Conservation (phyloP, 2,888 invertebrate genomes). For the Sipha maydis region DNA sequence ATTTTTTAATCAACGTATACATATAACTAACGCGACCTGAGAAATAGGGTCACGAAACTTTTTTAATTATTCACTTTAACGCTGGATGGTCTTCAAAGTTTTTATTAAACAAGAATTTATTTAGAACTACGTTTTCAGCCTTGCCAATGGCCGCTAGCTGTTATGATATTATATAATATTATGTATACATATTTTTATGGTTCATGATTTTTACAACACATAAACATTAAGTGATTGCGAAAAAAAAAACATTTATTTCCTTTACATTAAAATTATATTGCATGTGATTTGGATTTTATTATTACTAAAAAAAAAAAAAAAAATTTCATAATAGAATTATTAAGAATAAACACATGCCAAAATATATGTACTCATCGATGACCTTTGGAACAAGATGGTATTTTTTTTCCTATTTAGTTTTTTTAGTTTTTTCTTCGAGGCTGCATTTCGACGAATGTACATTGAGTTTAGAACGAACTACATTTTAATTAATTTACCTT, state of each 20-base stretch:
- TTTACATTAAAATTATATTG: background rate
- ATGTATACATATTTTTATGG: background rate
- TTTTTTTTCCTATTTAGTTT: no score
- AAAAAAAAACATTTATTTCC: background rate
- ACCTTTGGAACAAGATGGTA: no score
- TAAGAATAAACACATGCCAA: background rate
- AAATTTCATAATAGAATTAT: background rate
- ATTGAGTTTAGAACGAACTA: background rate
- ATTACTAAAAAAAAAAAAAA: background rate
- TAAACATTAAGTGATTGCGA: background rate
- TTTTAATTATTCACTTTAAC: slow-evolving; percentile 15
- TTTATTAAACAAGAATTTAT: background rate
- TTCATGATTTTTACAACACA: background rate
- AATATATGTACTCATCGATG: no score
- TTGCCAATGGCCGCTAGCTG: background rate
- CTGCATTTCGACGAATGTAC: no score
- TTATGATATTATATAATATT: background rate
- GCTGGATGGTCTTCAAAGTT: slow-evolving; percentile 1
- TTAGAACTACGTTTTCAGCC: background rate
- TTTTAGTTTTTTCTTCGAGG: no score
- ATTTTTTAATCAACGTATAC: background rate
- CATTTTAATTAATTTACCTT: background rate
- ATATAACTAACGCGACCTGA: background rate
- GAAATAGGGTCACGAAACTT: slow-evolving; percentile 1
- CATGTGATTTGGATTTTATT: background rate